These are phyloP conservation scores for Poicephalus meyeri DNA, from an alignment of 2,113 vertebrate genomes.

Conservation along the genomic window DNA sequence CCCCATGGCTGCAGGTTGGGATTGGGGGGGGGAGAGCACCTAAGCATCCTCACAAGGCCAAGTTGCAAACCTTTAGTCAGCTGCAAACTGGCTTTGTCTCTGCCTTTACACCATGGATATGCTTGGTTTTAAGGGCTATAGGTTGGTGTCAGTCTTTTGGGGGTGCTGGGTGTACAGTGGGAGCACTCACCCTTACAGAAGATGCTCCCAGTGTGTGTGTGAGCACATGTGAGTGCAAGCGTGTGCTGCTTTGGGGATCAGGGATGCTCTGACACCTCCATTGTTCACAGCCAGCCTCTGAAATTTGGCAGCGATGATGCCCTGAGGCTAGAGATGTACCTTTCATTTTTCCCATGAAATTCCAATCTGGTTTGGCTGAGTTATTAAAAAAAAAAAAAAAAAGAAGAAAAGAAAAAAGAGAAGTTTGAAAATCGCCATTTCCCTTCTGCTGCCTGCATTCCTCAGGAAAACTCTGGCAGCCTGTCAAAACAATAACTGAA, in stretches of 20 bases:
- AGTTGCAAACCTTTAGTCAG: neutral
- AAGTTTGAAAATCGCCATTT: constrained; percentile 66
- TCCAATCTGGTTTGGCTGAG: constrained; percentile 62
- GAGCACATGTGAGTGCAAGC: neutral
- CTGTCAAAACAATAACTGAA: constrained; percentile 71
- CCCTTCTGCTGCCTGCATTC: constrained; percentile 70
- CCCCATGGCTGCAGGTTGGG: neutral
- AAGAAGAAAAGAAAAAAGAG: neutral
- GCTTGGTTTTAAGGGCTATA: neutral
- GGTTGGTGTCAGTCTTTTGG: neutral
- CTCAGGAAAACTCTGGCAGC: constrained; percentile 66
- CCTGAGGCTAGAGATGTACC: constrained; percentile 55
- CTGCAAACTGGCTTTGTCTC: neutral
- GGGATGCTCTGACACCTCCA: constrained; percentile 48
- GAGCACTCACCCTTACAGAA: neutral
- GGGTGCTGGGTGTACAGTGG: neutral
- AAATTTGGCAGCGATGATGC: constrained; percentile 29
- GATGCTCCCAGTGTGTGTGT: neutral
- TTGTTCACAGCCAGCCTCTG: constrained; percentile 31
- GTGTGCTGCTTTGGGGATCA: neutral
- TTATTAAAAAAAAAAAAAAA: constrained; percentile 31
- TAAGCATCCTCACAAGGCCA: neutral
- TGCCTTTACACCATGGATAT: neutral
- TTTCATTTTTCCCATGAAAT: constrained; percentile 69
- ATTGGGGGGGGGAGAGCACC: neutral